phyloP scores from a whole-genome alignment of 2,113 vertebrate genomes.

The Camelus dromedarius region DNA sequence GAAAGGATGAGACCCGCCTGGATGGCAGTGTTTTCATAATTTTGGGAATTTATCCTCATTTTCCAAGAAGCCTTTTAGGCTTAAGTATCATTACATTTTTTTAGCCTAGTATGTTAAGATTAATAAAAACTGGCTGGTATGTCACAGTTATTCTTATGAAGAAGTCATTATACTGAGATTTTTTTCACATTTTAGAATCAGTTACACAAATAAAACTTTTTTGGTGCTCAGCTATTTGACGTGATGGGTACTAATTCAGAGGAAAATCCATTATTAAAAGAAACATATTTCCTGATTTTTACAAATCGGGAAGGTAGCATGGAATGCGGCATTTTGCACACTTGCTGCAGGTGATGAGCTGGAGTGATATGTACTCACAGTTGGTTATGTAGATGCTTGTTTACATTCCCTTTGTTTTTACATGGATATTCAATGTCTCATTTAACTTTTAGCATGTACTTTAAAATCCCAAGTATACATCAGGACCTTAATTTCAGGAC shows the following conservation, averaged over 20 bases:
- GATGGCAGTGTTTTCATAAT: background rate
- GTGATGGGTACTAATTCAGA: background rate
- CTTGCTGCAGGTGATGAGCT: background rate
- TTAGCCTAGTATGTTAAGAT: background rate
- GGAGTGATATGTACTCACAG: background rate
- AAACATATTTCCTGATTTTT: background rate
- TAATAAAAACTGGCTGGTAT: background rate
- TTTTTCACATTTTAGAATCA: constrained; percentile 37
- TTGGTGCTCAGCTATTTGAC: background rate
- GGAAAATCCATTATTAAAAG: background rate
- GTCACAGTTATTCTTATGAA: background rate
- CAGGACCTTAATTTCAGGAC: background rate
- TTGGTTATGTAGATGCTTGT: background rate
- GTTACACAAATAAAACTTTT: background rate
- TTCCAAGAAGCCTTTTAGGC: background rate
- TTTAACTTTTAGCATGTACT: background rate
- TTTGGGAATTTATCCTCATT: background rate
- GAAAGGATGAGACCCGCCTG: background rate
- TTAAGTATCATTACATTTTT: background rate
- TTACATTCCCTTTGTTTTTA: background rate
- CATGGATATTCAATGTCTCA: background rate
- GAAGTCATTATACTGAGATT: background rate
- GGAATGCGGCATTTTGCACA: background rate
- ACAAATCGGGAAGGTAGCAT: background rate
- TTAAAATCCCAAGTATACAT: background rate